Conservation (phyloP, 92 coral and sea anemone species). For the Phenganax subtilis region DNA sequence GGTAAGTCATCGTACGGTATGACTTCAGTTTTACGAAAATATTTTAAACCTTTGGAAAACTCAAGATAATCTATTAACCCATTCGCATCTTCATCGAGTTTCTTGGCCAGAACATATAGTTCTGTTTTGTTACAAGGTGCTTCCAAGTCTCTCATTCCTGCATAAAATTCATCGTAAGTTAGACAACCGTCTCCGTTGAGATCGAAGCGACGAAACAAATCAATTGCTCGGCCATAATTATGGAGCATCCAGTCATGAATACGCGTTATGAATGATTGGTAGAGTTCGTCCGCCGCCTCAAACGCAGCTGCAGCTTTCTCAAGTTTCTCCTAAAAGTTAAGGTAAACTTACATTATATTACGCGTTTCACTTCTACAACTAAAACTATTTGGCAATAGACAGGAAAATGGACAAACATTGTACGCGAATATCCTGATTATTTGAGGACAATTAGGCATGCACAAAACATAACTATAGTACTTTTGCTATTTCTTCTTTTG, state of each 20-base stretch:
- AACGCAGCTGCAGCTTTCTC: slow-evolving; percentile 93
- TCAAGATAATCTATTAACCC: slow-evolving; percentile 86
- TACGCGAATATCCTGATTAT: too few species aligned
- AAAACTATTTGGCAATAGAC: too few species aligned
- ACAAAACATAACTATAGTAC: slow-evolving; percentile 36
- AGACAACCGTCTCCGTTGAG: slow-evolving; percentile 95
- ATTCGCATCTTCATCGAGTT: slow-evolving; percentile 75
- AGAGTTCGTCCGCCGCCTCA: slow-evolving; percentile 89
- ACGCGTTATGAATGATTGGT: slow-evolving; percentile 92
- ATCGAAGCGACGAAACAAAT: slow-evolving; percentile 88
- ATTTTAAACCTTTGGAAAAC: slow-evolving; percentile 86
- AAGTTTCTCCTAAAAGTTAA: slow-evolving; percentile 68
- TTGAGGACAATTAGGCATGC: not conserved
- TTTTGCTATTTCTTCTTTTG: slow-evolving; percentile 90
- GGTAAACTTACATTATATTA: not conserved
- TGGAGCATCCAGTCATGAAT: slow-evolving; percentile 96
- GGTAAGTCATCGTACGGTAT: slow-evolving; percentile 78
- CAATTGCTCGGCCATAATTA: slow-evolving; percentile 91
- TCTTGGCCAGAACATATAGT: slow-evolving; percentile 86
- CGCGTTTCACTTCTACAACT: not conserved
- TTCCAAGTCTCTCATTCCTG: slow-evolving; percentile 94
- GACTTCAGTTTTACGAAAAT: slow-evolving; percentile 74
- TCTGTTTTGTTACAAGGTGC: slow-evolving; percentile 95
- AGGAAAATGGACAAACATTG: too few species aligned
- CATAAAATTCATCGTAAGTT: slow-evolving; percentile 92